Percentiles rank a stretch among this genome's conserved stretches.
These are phyloP conservation scores for Esox niger DNA, from an alignment of 2,113 vertebrate species.

Conservation along the genomic window DNA sequence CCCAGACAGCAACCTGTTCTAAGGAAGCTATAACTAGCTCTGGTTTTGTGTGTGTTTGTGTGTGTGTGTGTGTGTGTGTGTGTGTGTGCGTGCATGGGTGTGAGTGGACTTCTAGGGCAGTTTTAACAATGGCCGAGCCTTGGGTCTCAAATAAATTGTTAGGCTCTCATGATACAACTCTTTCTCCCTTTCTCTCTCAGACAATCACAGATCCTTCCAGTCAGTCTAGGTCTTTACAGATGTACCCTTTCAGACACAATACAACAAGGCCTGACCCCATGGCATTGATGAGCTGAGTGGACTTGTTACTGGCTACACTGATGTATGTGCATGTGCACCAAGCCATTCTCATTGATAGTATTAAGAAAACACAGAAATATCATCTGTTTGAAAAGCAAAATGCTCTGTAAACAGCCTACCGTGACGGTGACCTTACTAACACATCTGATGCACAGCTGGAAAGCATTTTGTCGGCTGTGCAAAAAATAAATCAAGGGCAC, in stretches of 20 bases:
- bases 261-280: neutral
- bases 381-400: neutral
- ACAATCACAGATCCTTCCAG: neutral
- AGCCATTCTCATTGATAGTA: neutral
- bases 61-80: too few species aligned
- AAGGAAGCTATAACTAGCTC: neutral
- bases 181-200: neutral
- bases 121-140: neutral
- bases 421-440: neutral
- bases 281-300: neutral
- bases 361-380: neutral
- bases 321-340: neutral
- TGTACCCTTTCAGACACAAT: neutral
- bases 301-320: neutral
- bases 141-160: slow-evolving; percentile 14
- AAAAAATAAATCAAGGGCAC: neutral
- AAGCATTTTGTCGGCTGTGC: too few species aligned
- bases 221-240: too few species aligned
- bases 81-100: too few species aligned
- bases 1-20: slow-evolving; percentile 7
- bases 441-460: neutral
- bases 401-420: neutral
- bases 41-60: too few species aligned
- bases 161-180: neutral
- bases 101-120: neutral